These are phyloP conservation scores for Rallus limicola DNA, from an alignment of 2,113 vertebrate species.

Conservation along the genomic window DNA sequence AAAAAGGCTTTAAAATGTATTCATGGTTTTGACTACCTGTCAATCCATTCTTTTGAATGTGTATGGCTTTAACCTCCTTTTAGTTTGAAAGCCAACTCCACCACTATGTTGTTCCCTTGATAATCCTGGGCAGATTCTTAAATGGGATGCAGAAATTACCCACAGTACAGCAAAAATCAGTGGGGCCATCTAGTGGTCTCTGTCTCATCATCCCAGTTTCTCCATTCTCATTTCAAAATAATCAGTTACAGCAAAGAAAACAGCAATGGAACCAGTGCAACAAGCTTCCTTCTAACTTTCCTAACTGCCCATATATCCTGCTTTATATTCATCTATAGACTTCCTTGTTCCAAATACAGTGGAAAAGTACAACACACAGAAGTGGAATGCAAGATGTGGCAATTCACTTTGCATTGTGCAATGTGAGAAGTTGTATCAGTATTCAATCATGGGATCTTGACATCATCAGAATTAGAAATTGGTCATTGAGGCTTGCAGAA, in stretches of 20 bases:
- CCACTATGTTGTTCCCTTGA: background rate
- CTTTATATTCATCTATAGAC: background rate
- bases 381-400: background rate
- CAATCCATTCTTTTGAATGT: background rate
- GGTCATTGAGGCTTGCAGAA: background rate
- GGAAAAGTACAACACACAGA: background rate
- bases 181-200: conserved; percentile 58
- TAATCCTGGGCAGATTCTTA: background rate
- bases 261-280: background rate
- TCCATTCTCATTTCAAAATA: background rate
- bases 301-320: background rate
- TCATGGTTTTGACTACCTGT: background rate
- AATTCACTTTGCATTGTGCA: background rate
- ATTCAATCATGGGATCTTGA: background rate
- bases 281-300: background rate
- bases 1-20: background rate
- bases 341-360: background rate
- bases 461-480: background rate
- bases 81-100: background rate
- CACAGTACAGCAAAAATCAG: background rate
- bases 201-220: background rate
- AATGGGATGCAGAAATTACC: background rate
- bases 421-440: fast-evolving
- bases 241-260: background rate
- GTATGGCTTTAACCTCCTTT: background rate